Evolutionary conservation across 1,140 invertebrate genomes (phyloP), one percentile per base, ranked within the genome.

Genomic region (Leptinotarsa lineolata): DNA sequence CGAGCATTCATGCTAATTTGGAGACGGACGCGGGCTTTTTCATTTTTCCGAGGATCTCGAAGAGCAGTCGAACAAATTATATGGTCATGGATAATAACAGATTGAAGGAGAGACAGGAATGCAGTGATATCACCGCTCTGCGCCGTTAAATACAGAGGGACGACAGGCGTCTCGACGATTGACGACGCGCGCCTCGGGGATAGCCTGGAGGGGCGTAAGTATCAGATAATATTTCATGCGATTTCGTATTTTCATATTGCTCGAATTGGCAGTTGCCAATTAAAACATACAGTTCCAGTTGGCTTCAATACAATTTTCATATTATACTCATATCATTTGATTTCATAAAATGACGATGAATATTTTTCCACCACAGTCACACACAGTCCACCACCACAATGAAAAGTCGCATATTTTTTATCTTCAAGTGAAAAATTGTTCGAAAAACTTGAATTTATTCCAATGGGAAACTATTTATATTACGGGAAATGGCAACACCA

Each of bases 101-200:
- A 63, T 71, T 61, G 22, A 39, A 30, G 22, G 63, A 72, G 61
- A 46, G 63, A 48, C 71, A 72, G 46, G 70, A 74, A 44, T 72
- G 61, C 44, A 74, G 73, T 81, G 79, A 71, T 75, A 80, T 64
- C 73, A 74, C 77, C 61, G 65, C 68, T 72, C 76, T 77, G 78
- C 77, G 76, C 75, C 75, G 78, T 81, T 81, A 80, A 82, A 82
- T 82, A 81, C 76, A 72, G 72, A 77, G 73, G 77, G 76, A 75
- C 72, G 73, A 70, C 68, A 69, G 75, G 75, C 79, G 78, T 76
- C 79, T 72, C 70, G 76, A 45, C 74, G 73, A 72, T 70, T 69
- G 77, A 74, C 77, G 79, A 80, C 75, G 78, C 79, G 79, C 79
- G 78, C 75, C 63, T 76, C 76, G 66, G 39, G 60, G 44, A 44